A percentile compares a stretch with the other conserved stretches of the same genome.
Conservation (phyloP, 2,888 invertebrate species). For the Stenichneumon culpator region DNA sequence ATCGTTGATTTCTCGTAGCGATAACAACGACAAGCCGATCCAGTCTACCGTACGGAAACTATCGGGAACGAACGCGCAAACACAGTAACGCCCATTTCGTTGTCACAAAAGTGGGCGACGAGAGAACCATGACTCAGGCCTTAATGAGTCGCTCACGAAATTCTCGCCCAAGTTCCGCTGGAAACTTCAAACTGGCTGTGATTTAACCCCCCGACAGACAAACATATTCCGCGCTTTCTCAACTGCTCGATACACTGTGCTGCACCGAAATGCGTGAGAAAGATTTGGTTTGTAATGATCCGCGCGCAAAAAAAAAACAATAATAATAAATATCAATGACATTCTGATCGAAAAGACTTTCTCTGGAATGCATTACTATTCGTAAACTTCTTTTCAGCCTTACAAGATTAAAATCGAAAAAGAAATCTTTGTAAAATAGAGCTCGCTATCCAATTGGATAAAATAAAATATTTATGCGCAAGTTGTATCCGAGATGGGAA, state of each 20-base stretch:
- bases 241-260: neutral
- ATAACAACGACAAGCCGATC: constrained; percentile 1
- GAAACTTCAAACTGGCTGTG: neutral
- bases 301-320: neutral
- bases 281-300: neutral
- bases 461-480: neutral
- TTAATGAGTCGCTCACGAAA: neutral
- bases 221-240: neutral
- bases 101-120: neutral
- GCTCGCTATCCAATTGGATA: neutral
- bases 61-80: constrained; percentile 25
- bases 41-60: constrained; percentile 3
- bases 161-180: neutral
- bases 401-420: neutral
- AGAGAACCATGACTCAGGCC: neutral
- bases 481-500: neutral
- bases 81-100: constrained; percentile 19
- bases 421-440: neutral
- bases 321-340: neutral
- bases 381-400: neutral
- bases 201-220: neutral
- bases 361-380: neutral
- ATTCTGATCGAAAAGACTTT: neutral
- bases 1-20: constrained; percentile 31
- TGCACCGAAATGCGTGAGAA: neutral